phyloP scores from a whole-genome alignment of 1,140 invertebrate genomes.

The Zaprionus camerounensis region DNA sequence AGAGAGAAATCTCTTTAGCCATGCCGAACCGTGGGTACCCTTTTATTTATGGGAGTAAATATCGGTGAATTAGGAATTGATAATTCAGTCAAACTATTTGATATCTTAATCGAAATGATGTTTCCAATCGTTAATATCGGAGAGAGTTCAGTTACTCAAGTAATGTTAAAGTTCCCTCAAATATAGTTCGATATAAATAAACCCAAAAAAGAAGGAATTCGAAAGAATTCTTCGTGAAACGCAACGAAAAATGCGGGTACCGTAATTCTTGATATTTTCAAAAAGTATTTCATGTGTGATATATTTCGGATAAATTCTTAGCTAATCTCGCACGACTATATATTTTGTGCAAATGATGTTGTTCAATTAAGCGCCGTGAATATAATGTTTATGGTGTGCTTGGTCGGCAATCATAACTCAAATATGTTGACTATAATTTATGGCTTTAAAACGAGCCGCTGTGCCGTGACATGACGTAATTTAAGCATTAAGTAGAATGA shows the following conservation, averaged over 20 bases:
- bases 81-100: too few relatives aligned
- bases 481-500: slow-evolving; percentile 44
- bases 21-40: background rate
- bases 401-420: slow-evolving; percentile 38
- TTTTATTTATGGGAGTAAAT: background rate
- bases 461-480: slow-evolving; percentile 47
- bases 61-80: background rate
- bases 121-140: too few relatives aligned
- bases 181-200: background rate
- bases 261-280: background rate
- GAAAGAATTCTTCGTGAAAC: background rate
- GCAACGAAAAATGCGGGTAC: background rate
- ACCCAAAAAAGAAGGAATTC: background rate
- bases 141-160: background rate
- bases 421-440: slow-evolving; percentile 41
- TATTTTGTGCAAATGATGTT: slow-evolving; percentile 25
- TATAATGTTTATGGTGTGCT: slow-evolving; percentile 21
- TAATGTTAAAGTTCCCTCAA: background rate
- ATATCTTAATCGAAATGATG: too few relatives aligned
- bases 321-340: slow-evolving; percentile 1
- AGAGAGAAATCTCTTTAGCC: background rate
- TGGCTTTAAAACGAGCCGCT: slow-evolving; percentile 35
- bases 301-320: slow-evolving; percentile 1
- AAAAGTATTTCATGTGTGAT: background rate
- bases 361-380: slow-evolving; percentile 22